A percentile compares a stretch with the other conserved stretches of the same genome.
These are phyloP conservation scores for Nematostella vectensis DNA, from an alignment of 92 coral and sea anemone species.

Conservation along the genomic window DNA sequence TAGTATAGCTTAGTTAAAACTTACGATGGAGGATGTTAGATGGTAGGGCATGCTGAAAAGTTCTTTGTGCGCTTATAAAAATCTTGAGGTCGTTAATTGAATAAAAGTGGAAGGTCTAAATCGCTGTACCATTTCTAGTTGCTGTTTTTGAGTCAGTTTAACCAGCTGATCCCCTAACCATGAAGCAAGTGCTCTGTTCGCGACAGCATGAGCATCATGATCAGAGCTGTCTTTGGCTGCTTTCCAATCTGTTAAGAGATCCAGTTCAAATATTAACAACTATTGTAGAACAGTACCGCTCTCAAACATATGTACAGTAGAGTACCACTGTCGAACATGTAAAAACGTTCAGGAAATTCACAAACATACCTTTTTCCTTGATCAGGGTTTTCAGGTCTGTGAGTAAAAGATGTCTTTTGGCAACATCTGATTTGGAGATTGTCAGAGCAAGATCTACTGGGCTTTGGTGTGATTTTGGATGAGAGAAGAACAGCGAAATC, in stretches of 20 bases:
- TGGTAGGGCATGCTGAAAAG: no score
- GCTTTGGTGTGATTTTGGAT: constrained; percentile 20
- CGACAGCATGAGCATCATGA: constrained; percentile 41
- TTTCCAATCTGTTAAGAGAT: constrained; percentile 49
- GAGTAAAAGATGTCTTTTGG: constrained; percentile 41
- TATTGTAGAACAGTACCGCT: no score
- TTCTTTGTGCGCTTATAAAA: no score
- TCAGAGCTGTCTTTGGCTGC: constrained; percentile 34
- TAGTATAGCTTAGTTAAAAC: no score
- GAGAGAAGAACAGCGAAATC: constrained; percentile 25
- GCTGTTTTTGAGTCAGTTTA: constrained; percentile 15
- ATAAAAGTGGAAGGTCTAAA: no score
- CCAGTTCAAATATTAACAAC: background rate
- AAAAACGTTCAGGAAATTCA: no score
- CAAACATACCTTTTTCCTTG: constrained; percentile 58
- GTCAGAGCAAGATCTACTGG: constrained; percentile 22
- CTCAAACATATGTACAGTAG: no score
- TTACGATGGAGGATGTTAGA: no score
- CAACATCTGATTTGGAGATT: constrained; percentile 30
- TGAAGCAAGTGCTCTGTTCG: constrained; percentile 33
- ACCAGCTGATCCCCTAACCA: constrained; percentile 69
- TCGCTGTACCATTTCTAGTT: constrained; percentile 57
- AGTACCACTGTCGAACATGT: no score
- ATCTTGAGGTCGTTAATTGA: no score
- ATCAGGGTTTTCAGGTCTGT: constrained; percentile 47